phyloP scores from a whole-genome alignment of 2,113 vertebrate genomes.

The Lepisosteus osseus region DNA sequence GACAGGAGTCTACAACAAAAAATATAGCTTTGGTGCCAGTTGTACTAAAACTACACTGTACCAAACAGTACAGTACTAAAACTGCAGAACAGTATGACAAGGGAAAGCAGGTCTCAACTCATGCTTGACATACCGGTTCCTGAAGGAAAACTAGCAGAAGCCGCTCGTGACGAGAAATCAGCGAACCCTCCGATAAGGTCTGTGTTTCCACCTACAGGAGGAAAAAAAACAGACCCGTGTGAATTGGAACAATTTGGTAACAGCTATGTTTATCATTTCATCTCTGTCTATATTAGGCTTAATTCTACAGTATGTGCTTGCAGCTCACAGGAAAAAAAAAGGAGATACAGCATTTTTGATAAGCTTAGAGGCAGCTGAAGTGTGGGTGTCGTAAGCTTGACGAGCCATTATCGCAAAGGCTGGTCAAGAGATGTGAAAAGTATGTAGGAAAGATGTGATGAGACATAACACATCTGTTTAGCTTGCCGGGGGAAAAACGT shows the following conservation, averaged over 20 bases:
- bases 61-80: too few species aligned
- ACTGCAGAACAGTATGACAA: too few species aligned
- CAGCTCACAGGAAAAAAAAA: too few species aligned
- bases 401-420: background rate
- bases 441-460: conserved; percentile 36
- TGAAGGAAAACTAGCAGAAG: conserved; percentile 70
- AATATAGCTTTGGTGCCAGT: too few species aligned
- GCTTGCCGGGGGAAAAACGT: conserved; percentile 71
- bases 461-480: conserved; percentile 75
- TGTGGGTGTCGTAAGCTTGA: background rate
- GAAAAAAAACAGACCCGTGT: background rate
- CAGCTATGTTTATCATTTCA: too few species aligned
- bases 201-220: conserved; percentile 69
- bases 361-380: background rate
- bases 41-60: too few species aligned
- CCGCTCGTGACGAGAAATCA: conserved; percentile 80
- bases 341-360: too few species aligned
- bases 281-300: too few species aligned
- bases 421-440: background rate
- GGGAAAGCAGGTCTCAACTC: too few species aligned
- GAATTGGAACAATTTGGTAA: too few species aligned
- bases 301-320: too few species aligned
- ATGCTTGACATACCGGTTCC: conserved; percentile 66
- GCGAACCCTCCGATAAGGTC: conserved; percentile 89
- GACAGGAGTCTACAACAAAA: too few species aligned